A percentile compares a stretch with the other conserved stretches of the same genome.
Conservation (phyloP, 1,140 invertebrate species). For the Andricus grossulariae region DNA sequence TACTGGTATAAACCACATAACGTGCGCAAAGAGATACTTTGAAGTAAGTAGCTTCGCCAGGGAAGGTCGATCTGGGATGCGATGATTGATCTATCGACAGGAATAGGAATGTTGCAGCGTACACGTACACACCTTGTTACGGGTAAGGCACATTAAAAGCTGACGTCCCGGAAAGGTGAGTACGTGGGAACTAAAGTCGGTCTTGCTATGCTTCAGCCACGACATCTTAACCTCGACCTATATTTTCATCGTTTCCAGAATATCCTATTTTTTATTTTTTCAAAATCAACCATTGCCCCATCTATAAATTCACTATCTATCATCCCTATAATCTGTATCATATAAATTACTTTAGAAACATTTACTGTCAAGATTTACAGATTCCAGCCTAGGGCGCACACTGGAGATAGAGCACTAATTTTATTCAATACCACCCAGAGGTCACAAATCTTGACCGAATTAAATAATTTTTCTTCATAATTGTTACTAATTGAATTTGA, state of each 20-base stretch:
- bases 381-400: too few relatives aligned
- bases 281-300: too few relatives aligned
- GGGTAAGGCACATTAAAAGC: constrained; percentile 36
- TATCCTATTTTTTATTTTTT: too few relatives aligned
- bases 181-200: constrained; percentile 36
- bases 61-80: constrained; percentile 42
- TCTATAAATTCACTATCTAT: too few relatives aligned
- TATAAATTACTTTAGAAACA: too few relatives aligned
- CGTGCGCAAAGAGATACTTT: constrained; percentile 29
- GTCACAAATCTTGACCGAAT: too few relatives aligned
- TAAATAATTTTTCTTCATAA: too few relatives aligned
- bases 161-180: constrained; percentile 37
- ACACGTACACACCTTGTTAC: constrained; percentile 32
- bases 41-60: constrained; percentile 34
- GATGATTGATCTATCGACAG: constrained; percentile 58
- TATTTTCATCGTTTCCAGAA: constrained; percentile 8
- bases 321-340: too few relatives aligned
- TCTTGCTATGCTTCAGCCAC: constrained; percentile 37
- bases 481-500: too few relatives aligned
- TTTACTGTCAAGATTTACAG: too few relatives aligned
- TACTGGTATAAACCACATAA: constrained; percentile 19
- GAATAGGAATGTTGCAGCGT: constrained; percentile 45
- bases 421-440: too few relatives aligned
- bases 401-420: too few relatives aligned
- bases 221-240: constrained; percentile 29